A percentile compares a stretch with the other conserved stretches of the same genome.
phyloP scores from a whole-genome alignment of 1,140 invertebrate species.

The Pogonognathellus flavescens region DNA sequence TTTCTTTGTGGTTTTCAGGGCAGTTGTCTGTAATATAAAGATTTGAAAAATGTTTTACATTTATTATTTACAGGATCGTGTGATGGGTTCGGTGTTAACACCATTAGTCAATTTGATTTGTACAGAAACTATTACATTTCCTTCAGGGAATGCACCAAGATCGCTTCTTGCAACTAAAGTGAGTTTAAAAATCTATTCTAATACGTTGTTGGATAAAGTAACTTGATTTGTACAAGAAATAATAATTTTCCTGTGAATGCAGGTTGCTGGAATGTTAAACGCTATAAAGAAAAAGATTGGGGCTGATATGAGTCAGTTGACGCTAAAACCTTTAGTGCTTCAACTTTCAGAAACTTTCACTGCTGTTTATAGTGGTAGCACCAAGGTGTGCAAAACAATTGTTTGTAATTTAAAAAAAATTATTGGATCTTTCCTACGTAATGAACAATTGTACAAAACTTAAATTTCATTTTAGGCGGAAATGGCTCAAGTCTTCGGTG shows the following conservation, averaged over 20 bases:
- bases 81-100: constrained; percentile 54
- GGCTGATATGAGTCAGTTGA: constrained; percentile 60
- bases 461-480: constrained; percentile 12
- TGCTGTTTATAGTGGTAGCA: constrained; percentile 11
- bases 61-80: constrained; percentile 51
- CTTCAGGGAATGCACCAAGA: constrained; percentile 52
- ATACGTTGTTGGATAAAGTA: too few species aligned
- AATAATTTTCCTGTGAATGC: constrained; percentile 1
- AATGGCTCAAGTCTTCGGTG: constrained; percentile 52
- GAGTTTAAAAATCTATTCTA: not conserved
- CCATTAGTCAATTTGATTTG: constrained; percentile 61
- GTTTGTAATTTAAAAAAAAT: not conserved
- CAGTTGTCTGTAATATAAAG: too few species aligned
- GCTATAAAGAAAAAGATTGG: constrained; percentile 65
- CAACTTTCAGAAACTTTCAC: constrained; percentile 60
- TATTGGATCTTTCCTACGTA: too few species aligned
- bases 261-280: constrained; percentile 63
- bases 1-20: too few species aligned
- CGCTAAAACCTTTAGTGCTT: constrained; percentile 59
- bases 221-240: not conserved
- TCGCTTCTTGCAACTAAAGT: constrained; percentile 54
- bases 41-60: constrained; percentile 14
- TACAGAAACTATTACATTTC: constrained; percentile 54
- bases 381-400: not conserved
- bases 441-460: not conserved